Evolutionary conservation across 2,113 vertebrate species (phyloP).

Genomic region (Hassar affinis): DNA sequence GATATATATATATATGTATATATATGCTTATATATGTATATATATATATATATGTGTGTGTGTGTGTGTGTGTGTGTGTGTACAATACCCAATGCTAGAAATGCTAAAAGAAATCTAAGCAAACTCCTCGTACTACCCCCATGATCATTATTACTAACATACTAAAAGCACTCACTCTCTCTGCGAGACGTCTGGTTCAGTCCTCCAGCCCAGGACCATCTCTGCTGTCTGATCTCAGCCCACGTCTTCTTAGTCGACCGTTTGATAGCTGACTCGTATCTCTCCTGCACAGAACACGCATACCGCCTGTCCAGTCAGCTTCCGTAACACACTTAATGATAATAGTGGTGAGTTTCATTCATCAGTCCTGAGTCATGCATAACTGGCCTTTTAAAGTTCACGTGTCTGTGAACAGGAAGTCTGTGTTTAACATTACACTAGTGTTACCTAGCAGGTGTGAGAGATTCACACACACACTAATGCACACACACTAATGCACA

Average conservation of each 20-base stretch:
- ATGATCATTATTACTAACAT: background rate
- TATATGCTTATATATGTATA: too few species aligned
- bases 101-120: background rate
- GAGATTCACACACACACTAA: background rate
- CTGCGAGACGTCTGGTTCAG: conserved; percentile 89
- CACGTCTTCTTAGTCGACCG: conserved; percentile 92
- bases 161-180: conserved; percentile 79
- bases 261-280: conserved; percentile 92
- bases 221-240: conserved; percentile 95
- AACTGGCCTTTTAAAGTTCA: background rate
- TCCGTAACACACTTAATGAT: background rate
- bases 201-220: conserved; percentile 96
- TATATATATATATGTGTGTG: background rate
- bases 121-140: background rate
- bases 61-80: background rate
- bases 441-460: background rate
- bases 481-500: background rate
- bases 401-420: background rate
- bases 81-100: background rate
- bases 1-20: too few species aligned
- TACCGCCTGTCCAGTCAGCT: background rate
- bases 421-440: background rate
- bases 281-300: conserved; percentile 72
- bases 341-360: background rate
- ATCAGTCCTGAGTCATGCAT: background rate